Evolutionary conservation across 2,888 invertebrate species (phyloP).

Genomic region (Bellardia bayeri): DNA sequence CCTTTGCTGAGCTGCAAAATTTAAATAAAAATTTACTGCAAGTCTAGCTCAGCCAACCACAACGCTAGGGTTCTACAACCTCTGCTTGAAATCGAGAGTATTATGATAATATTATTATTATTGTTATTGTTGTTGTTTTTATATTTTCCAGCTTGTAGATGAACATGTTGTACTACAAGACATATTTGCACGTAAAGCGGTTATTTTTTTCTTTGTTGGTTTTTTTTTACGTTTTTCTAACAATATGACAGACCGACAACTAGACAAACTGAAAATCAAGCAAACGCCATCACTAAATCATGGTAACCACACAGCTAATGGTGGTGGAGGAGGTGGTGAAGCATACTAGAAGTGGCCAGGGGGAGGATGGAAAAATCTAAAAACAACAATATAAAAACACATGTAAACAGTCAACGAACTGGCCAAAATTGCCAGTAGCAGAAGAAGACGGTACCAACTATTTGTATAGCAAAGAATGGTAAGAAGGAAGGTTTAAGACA

Average conservation of each 20-base stretch:
- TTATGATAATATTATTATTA: slow-evolving; percentile 33
- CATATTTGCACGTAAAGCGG: slow-evolving; percentile 70
- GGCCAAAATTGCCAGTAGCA: slow-evolving; percentile 62
- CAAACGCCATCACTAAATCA: slow-evolving; percentile 52
- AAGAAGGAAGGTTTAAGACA: slow-evolving; percentile 22
- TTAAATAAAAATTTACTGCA: slow-evolving; percentile 44
- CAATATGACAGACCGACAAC: slow-evolving; percentile 63
- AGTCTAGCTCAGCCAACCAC: slow-evolving; percentile 58
- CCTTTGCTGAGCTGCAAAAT: slow-evolving; percentile 21
- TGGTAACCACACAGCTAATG: neutral
- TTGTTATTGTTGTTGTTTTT: slow-evolving; percentile 39
- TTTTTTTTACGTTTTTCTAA: slow-evolving; percentile 36
- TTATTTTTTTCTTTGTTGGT: slow-evolving; percentile 34
- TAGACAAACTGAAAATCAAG: slow-evolving; percentile 63
- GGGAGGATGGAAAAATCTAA: neutral
- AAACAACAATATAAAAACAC: slow-evolving; percentile 56
- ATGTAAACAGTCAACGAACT: slow-evolving; percentile 71
- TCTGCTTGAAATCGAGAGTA: slow-evolving; percentile 69
- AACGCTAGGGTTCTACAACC: slow-evolving; percentile 64
- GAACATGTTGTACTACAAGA: slow-evolving; percentile 62
- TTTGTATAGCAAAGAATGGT: slow-evolving; percentile 34
- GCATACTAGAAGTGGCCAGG: neutral
- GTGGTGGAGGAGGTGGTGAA: neutral
- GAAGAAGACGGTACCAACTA: slow-evolving; percentile 51
- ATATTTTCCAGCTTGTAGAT: slow-evolving; percentile 39